Conservation (phyloP, 1,140 invertebrate species). For the Apis dorsata region DNA sequence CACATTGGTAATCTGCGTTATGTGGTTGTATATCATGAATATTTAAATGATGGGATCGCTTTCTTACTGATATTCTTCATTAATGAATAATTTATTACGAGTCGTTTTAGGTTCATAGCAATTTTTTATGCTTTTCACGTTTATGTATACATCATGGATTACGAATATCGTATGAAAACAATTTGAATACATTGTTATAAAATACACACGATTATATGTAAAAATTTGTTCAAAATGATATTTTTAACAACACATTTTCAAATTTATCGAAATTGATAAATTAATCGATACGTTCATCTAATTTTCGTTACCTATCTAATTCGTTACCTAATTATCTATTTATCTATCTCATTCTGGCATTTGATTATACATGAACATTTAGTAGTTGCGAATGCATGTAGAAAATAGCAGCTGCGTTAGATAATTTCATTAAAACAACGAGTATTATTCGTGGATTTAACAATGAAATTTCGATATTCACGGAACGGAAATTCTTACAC, state of each 20-base stretch:
- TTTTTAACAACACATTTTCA: neutral
- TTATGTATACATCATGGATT: conserved; percentile 42
- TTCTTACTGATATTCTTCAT: conserved; percentile 39
- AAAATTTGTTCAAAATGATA: neutral
- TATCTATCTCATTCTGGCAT: neutral
- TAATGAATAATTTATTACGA: conserved; percentile 55
- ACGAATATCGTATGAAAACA: neutral
- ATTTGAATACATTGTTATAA: conserved; percentile 7
- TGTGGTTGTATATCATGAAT: conserved; percentile 10
- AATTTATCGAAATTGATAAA: too few relatives aligned
- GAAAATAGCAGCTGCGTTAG: conserved; percentile 48
- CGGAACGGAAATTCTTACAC: neutral
- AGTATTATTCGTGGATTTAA: conserved; percentile 13
- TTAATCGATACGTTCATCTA: neutral
- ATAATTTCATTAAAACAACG: conserved; percentile 38
- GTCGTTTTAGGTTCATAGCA: conserved; percentile 42
- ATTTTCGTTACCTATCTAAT: neutral
- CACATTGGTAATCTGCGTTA: conserved; percentile 35
- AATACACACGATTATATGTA: neutral
- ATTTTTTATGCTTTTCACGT: conserved; percentile 50
- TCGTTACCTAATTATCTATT: too few relatives aligned
- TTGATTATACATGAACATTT: neutral
- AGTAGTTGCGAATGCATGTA: neutral
- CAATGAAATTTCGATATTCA: conserved; percentile 21
- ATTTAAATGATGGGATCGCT: conserved; percentile 27